Evolutionary conservation across 2,888 invertebrate genomes (phyloP).

Genomic region (Epiblema foenella): DNA sequence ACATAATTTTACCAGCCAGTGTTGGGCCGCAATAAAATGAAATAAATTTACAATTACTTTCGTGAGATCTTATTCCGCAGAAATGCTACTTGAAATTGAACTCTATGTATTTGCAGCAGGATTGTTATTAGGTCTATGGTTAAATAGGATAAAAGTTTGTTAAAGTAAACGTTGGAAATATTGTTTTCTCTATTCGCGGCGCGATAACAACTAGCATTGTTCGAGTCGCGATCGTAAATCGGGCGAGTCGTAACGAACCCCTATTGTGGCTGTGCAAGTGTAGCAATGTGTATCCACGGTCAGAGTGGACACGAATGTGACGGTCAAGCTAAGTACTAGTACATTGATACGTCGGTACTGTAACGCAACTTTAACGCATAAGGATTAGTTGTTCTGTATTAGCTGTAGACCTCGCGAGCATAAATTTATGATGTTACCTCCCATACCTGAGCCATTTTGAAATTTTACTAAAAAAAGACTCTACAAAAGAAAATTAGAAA

Average conservation of each 20-base stretch:
- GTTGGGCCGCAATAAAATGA: conserved; percentile 52
- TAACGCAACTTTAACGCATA: background rate
- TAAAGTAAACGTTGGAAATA: conserved; percentile 27
- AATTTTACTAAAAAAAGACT: too few relatives aligned
- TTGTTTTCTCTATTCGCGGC: conserved; percentile 53
- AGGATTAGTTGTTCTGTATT: too few relatives aligned
- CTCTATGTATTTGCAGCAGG: background rate
- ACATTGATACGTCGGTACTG: background rate
- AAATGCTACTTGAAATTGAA: background rate
- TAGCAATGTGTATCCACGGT: conserved; percentile 52
- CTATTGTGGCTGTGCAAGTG: conserved; percentile 59
- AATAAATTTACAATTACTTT: conserved; percentile 49
- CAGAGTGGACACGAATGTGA: conserved; percentile 25
- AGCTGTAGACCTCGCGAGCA: too few relatives aligned
- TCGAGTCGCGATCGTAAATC: conserved; percentile 66
- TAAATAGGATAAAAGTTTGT: conserved; percentile 6
- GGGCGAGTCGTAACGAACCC: conserved; percentile 61
- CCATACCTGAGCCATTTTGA: too few relatives aligned
- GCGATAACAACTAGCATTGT: conserved; percentile 71
- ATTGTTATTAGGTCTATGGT: background rate
- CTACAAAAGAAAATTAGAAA: too few relatives aligned
- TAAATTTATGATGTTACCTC: too few relatives aligned
- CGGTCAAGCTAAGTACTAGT: background rate
- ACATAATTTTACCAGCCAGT: conserved; percentile 49
- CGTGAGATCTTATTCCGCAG: background rate